phyloP scores from a whole-genome alignment of 2,113 vertebrate species.

The Probosciger aterrimus region DNA sequence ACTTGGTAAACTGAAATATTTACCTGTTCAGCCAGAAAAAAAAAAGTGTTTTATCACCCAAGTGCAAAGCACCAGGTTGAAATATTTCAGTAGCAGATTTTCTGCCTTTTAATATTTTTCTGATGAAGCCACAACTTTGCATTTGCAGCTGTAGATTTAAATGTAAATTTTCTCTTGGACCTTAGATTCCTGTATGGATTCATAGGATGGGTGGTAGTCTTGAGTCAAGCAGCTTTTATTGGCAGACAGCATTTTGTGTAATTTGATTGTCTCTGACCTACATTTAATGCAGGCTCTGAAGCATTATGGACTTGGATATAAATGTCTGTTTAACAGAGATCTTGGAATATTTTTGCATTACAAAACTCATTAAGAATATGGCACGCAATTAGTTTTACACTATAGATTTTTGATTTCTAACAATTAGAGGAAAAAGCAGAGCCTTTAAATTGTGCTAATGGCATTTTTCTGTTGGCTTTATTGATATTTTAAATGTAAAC shows the following conservation, averaged over 20 bases:
- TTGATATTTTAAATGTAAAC: neutral
- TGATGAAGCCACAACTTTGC: neutral
- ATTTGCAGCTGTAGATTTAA: neutral
- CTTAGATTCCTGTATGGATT: neutral
- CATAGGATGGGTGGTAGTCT: neutral
- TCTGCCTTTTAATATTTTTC: neutral
- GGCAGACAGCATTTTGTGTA: neutral
- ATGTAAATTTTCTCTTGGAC: neutral
- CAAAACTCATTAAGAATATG: neutral
- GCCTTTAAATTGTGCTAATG: neutral
- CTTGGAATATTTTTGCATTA: neutral
- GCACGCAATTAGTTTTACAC: neutral
- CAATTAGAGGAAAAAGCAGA: neutral
- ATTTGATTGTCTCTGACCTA: neutral
- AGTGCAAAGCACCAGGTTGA: neutral
- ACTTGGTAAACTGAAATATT: neutral
- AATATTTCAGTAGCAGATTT: neutral
- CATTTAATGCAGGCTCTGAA: neutral
- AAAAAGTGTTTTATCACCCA: neutral
- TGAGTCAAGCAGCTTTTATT: neutral
- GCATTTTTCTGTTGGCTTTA: neutral
- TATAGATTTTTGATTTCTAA: neutral
- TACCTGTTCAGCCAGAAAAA: neutral
- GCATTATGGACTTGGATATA: neutral
- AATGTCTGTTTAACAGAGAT: neutral